Evolutionary conservation across 1,140 invertebrate species (phyloP).

Genomic region (Chironomus striatipennis): DNA sequence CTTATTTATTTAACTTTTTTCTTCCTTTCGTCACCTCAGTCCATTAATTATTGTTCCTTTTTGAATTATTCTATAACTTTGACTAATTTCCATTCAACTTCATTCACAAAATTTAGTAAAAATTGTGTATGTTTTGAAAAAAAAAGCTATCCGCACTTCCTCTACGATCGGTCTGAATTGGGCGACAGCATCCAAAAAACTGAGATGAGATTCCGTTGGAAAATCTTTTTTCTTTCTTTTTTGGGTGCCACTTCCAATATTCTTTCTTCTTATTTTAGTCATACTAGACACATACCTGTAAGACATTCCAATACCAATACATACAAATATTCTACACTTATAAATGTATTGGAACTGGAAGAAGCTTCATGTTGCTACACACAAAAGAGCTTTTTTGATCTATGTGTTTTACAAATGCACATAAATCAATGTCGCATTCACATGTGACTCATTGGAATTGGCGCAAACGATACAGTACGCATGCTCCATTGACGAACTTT

Average conservation of each 20-base stretch:
- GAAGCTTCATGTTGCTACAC: not conserved
- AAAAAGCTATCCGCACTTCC: no score
- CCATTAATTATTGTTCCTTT: no score
- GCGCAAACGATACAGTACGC: not conserved
- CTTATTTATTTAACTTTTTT: no score
- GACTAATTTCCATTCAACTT: not conserved
- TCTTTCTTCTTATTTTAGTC: not conserved
- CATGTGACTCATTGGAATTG: slow-evolving; percentile 18
- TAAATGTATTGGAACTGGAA: not conserved
- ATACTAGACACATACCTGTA: not conserved
- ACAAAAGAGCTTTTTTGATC: not conserved
- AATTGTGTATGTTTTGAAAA: no score
- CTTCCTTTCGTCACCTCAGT: no score
- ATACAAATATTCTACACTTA: not conserved
- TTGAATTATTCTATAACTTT: no score
- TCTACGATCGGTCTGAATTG: not conserved
- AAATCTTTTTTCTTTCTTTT: not conserved
- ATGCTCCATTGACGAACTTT: not conserved
- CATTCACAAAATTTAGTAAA: not conserved
- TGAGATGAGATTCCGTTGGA: not conserved
- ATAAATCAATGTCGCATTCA: slow-evolving; percentile 8
- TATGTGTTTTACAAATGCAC: slow-evolving; percentile 10
- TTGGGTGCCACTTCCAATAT: not conserved
- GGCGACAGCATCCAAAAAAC: slow-evolving; percentile 21
- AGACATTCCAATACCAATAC: not conserved